phyloP scores from a whole-genome alignment of 2,888 invertebrate genomes.

The Pseudoips prasinana region DNA sequence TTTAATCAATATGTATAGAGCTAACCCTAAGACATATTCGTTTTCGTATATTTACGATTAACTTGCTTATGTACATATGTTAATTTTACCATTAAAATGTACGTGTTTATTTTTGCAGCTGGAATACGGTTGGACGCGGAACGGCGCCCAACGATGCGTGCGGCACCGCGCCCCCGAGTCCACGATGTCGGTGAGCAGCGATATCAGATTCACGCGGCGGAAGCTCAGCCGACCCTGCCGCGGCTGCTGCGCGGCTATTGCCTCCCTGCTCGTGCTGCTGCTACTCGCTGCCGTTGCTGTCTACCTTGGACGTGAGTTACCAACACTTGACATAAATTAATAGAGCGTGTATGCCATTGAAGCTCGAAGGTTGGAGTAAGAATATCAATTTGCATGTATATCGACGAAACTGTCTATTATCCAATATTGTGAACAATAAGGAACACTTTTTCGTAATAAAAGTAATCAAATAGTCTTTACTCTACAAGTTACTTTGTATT shows the following conservation, averaged over 20 bases:
- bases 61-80: no score
- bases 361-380: no score
- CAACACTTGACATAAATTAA: not conserved
- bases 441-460: no score
- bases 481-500: no score
- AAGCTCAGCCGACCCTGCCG: slow-evolving; percentile 92
- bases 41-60: slow-evolving; percentile 1
- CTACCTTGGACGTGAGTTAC: slow-evolving; percentile 83
- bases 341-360: no score
- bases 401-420: no score
- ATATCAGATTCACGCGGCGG: slow-evolving; percentile 92
- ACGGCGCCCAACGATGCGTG: slow-evolving; percentile 59
- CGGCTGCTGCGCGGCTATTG: slow-evolving; percentile 93
- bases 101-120: slow-evolving; percentile 43
- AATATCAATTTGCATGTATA: no score
- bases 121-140: slow-evolving; percentile 70
- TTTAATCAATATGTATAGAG: no score
- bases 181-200: slow-evolving; percentile 92
- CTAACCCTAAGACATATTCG: no score
- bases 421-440: no score
- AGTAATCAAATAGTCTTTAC: no score
- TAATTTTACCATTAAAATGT: no score
- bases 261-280: slow-evolving; percentile 90
- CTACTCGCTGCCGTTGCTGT: slow-evolving; percentile 82
- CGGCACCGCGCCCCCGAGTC: slow-evolving; percentile 85